These are phyloP conservation scores for Petaurus breviceps DNA, from an alignment of 2,113 vertebrate genomes.

Conservation along the genomic window DNA sequence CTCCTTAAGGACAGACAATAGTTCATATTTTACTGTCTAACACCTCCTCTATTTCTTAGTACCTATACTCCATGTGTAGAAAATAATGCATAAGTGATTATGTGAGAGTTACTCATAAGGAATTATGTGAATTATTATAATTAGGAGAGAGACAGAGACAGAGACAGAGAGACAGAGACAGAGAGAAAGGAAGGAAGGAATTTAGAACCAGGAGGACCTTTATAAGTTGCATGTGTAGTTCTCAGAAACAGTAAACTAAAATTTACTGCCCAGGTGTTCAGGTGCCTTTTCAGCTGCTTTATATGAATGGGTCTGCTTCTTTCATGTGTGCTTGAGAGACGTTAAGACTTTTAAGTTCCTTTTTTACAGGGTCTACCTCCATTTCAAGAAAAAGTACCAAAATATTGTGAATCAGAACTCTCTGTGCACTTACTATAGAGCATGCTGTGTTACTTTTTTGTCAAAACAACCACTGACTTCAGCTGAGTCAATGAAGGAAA, in stretches of 20 bases:
- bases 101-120: not conserved
- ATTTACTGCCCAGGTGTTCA: conserved; percentile 2
- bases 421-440: not conserved
- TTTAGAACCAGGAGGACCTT: too few species aligned
- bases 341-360: not conserved
- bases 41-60: not conserved
- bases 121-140: too few species aligned
- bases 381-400: not conserved
- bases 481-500: not conserved
- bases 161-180: not conserved
- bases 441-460: not conserved
- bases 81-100: not conserved
- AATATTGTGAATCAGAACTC: not conserved
- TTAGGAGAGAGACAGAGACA: not conserved
- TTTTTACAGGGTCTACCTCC: not conserved
- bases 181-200: not conserved
- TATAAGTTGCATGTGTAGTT: not conserved
- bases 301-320: not conserved
- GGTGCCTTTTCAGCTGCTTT: not conserved
- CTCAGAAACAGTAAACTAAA: not conserved
- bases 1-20: not conserved
- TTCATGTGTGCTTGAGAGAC: not conserved
- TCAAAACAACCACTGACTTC: not conserved
- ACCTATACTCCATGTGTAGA: not conserved
- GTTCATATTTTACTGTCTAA: not conserved